Base-by-base conservation (phyloP, 2,888 invertebrate species). In the Macropis europaea region DNA sequence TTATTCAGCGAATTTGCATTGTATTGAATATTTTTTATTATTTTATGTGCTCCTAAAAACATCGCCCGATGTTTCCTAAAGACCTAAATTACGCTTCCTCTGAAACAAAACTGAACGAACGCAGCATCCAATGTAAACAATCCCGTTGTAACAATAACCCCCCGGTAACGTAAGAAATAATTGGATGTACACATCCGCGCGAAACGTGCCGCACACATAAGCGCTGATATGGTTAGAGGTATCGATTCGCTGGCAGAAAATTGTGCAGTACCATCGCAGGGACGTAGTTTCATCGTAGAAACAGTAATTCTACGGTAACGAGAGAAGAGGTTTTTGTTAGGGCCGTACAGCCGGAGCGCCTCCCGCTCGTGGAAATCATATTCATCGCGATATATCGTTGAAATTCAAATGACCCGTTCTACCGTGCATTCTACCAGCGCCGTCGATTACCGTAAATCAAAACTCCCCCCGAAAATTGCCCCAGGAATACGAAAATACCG, bases 401-500 rank as follows among this genome's bases (percentile, higher is more conserved):
- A 64, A 67, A 67, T 67, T 64, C 64, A 67, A 64, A 64, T 64
- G 32, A 54, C n/a, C 67, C 47, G 26, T 40, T 63, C 30, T 19
- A 32, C 32, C 63, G n/a, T 32, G 53, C 19, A 42, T 45, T 63
- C 52, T 19, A 36, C 1, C 57, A 15, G 2, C 15, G 45, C 11
- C 52, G 50, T n/a, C 34, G 70, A 59, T 59, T 53, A 67, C 17
- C 68, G 52, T 54, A 47, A 60, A 67, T 67, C 69, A 59, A 40
- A 22, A 15, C 32, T 19, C 19, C 15, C 32, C 24, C 32, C 17
- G 68, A 70, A 68, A 70, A 45, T 53, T 42, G 19, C 54, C 6
- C 4, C 6, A n/a, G n/a, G 30, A 4, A 22, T 22, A 32, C 24
- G 52, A 38, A 52, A 54, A 40, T 40, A 28, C 15, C 11, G 24